Percentiles rank a stretch among this genome's conserved stretches.
phyloP scores from a whole-genome alignment of 2,113 vertebrate species.

The Microcebus jonahi region DNA sequence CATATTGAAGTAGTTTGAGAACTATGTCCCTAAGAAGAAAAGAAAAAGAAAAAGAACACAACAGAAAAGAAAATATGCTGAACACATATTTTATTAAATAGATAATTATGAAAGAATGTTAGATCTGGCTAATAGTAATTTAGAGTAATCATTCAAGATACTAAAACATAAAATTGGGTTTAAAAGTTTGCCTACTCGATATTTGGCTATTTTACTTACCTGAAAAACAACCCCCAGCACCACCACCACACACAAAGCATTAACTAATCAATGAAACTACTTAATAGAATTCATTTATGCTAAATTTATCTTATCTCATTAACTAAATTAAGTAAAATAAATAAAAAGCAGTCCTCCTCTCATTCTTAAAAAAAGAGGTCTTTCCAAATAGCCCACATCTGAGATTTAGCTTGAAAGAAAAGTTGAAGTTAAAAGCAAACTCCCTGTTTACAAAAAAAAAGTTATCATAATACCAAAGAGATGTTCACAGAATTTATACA shows the following conservation, averaged over 20 bases:
- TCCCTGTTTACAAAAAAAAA: not conserved
- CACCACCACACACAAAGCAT: not conserved
- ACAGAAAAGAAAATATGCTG: conserved; percentile 48
- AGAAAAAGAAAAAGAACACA: conserved; percentile 49
- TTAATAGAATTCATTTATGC: not conserved
- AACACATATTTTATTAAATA: conserved; percentile 28
- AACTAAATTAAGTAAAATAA: conserved; percentile 18
- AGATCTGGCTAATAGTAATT: not conserved
- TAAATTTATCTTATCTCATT: conserved; percentile 24
- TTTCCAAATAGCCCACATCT: not conserved
- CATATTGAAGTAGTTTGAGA: conserved; percentile 96
- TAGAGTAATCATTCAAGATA: not conserved
- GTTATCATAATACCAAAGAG: not conserved
- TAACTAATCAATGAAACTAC: not conserved
- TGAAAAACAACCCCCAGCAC: not conserved
- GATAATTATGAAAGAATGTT: not conserved
- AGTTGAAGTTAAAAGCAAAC: not conserved
- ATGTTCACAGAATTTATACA: not conserved
- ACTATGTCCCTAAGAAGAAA: conserved; percentile 93
- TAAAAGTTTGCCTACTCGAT: not conserved
- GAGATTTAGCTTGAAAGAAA: conserved; percentile 4
- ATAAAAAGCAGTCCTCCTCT: not conserved
- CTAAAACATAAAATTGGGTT: not conserved
- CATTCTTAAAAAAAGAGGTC: not conserved
- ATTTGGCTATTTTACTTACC: conserved; percentile 32